Conservation (phyloP, 2,113 vertebrate genomes). For the Ancistrus triradiatus region DNA sequence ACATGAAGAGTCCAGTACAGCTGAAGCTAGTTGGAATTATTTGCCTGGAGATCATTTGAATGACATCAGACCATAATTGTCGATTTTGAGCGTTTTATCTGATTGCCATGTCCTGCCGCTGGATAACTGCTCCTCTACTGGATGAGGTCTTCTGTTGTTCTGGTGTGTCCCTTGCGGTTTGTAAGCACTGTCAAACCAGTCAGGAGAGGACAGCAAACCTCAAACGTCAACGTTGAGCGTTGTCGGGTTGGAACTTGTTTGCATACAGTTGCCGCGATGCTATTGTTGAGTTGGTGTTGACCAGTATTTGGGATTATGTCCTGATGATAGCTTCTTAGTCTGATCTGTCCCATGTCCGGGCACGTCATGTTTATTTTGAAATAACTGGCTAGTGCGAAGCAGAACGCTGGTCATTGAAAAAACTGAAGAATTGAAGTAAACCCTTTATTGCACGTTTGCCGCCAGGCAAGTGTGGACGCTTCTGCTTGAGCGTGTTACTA, state of each 20-base stretch:
- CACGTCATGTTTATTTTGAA: conserved; percentile 38
- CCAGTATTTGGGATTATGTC: conserved; percentile 22
- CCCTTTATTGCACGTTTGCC: no score
- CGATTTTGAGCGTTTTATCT: conserved; percentile 34
- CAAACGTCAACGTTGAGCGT: conserved; percentile 10
- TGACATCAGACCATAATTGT: conserved; percentile 38
- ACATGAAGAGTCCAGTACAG: background rate
- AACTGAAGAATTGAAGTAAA: no score
- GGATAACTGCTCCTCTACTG: conserved; percentile 11
- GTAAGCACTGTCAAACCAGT: conserved; percentile 10
- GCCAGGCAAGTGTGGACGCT: no score
- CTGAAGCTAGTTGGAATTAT: background rate
- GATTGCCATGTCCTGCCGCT: conserved; percentile 9
- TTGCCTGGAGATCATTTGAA: conserved; percentile 38
- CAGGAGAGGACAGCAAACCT: background rate
- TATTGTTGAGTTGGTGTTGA: conserved; percentile 13
- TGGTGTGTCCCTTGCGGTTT: conserved; percentile 18
- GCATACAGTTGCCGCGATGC: conserved; percentile 47
- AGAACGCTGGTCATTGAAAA: no score
- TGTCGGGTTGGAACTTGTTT: conserved; percentile 33
- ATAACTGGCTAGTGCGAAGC: no score
- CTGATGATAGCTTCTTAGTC: conserved; percentile 22
- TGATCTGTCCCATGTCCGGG: conserved; percentile 27
- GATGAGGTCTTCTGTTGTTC: conserved; percentile 30
- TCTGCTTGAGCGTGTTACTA: no score